These are phyloP conservation scores for Aegithalos caudatus DNA, from an alignment of 2,113 vertebrate genomes.

Conservation along the genomic window DNA sequence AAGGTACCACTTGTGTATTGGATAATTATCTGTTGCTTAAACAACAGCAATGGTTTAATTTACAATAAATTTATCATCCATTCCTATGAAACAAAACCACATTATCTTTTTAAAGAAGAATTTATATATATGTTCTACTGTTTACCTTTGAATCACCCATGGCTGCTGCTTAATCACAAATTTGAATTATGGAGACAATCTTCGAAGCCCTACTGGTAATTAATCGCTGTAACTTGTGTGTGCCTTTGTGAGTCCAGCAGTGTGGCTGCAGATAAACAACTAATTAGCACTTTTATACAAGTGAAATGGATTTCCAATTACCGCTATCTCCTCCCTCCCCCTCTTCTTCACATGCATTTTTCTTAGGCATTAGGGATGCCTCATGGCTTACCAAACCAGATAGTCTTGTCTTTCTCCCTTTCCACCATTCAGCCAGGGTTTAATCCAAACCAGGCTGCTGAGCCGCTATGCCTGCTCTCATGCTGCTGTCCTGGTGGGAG, in stretches of 20 bases:
- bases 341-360: neutral
- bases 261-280: neutral
- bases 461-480: neutral
- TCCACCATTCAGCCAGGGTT: neutral
- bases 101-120: neutral
- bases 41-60: neutral
- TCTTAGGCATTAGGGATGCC: neutral
- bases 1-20: neutral
- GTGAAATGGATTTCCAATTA: neutral
- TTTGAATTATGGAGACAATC: neutral
- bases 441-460: constrained; percentile 34
- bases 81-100: neutral
- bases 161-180: neutral
- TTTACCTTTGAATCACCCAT: neutral
- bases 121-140: neutral
- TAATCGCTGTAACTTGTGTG: neutral
- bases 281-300: neutral
- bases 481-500: constrained; percentile 10
- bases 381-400: neutral
- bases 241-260: neutral
- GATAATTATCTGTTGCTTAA: neutral
- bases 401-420: constrained; percentile 23
- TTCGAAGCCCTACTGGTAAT: neutral
- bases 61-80: neutral
- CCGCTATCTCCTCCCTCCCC: neutral